Percentiles rank a stretch among this genome's conserved stretches.
phyloP scores from a whole-genome alignment of 2,797 vertebrate genomes.

The Chelmon rostratus region DNA sequence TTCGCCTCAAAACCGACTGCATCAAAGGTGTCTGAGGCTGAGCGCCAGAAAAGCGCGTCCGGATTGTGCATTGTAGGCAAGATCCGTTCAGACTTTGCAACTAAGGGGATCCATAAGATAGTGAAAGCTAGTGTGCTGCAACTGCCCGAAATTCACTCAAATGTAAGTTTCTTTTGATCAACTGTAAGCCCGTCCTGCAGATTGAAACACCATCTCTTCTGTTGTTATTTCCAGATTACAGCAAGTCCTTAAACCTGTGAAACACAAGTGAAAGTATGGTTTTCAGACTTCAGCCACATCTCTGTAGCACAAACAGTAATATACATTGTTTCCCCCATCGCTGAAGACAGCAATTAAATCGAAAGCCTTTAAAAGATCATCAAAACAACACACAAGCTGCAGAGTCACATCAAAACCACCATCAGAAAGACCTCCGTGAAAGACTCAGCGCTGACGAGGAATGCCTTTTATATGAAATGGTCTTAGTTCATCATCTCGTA shows the following conservation, averaged over 20 bases:
- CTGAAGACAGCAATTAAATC: not conserved
- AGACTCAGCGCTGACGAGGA: not conserved
- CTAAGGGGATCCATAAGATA: constrained; percentile 25
- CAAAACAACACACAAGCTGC: constrained; percentile 2
- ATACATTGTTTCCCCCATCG: not conserved
- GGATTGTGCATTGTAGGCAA: constrained; percentile 42
- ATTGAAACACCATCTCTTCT: not conserved
- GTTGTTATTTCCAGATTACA: constrained; percentile 9
- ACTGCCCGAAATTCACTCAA: constrained; percentile 2
- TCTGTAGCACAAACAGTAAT: not conserved
- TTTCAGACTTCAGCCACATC: constrained; percentile 1
- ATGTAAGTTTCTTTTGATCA: constrained; percentile 33
- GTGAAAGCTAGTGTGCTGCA: constrained; percentile 6
- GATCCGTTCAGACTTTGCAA: constrained; percentile 44
- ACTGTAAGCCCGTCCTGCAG: constrained; percentile 7
- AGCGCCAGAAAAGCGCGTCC: constrained; percentile 40
- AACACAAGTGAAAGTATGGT: not conserved
- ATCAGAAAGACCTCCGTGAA: not conserved
- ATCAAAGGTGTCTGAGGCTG: constrained; percentile 58
- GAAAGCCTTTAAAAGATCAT: constrained; percentile 7
- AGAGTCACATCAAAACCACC: not conserved
- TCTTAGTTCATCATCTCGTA: constrained; percentile 18
- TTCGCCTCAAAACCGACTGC: constrained; percentile 45
- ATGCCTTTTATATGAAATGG: constrained; percentile 11
- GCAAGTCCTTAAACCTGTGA: not conserved